These are phyloP conservation scores for Rhopalosiphum padi DNA, from an alignment of 1,140 invertebrate species.

Conservation along the genomic window DNA sequence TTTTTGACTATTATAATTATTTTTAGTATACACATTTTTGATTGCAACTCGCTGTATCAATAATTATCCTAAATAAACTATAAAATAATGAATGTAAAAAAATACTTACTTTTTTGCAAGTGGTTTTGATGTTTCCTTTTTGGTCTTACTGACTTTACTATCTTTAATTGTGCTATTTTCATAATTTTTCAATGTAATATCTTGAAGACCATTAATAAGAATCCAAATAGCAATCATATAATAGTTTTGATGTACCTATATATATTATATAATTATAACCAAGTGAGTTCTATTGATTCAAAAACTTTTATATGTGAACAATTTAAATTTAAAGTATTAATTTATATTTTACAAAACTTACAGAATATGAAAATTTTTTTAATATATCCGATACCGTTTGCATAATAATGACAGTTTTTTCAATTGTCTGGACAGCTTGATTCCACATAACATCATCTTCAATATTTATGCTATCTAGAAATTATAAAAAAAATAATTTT, in stretches of 20 bases:
- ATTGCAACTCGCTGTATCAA: not conserved
- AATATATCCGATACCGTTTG: slow-evolving; percentile 22
- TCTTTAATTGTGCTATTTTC: slow-evolving; percentile 27
- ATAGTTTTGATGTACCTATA: slow-evolving; percentile 54
- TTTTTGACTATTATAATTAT: not conserved
- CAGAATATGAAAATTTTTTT: slow-evolving; percentile 48
- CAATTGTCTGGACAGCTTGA: slow-evolving; percentile 47
- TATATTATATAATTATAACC: not conserved
- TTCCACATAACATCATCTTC: slow-evolving; percentile 54
- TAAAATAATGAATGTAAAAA: not conserved
- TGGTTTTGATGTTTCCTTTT: slow-evolving; percentile 32
- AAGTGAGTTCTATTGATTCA: not conserved
- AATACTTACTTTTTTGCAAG: not conserved
- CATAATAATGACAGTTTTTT: slow-evolving; percentile 48
- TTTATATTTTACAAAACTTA: slow-evolving; percentile 6
- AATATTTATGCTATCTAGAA: slow-evolving; percentile 38
- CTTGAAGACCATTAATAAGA: slow-evolving; percentile 43
- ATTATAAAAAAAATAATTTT: slow-evolving; percentile 11
- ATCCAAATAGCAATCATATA: slow-evolving; percentile 45
- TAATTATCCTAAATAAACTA: not conserved
- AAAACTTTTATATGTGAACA: not conserved
- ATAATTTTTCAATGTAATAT: slow-evolving; percentile 33
- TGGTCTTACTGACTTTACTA: not conserved
- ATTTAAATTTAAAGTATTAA: not conserved
- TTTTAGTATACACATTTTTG: not conserved